These are phyloP conservation scores for Porites rus DNA, from an alignment of 92 coral and sea anemone genomes.

Conservation along the genomic window DNA sequence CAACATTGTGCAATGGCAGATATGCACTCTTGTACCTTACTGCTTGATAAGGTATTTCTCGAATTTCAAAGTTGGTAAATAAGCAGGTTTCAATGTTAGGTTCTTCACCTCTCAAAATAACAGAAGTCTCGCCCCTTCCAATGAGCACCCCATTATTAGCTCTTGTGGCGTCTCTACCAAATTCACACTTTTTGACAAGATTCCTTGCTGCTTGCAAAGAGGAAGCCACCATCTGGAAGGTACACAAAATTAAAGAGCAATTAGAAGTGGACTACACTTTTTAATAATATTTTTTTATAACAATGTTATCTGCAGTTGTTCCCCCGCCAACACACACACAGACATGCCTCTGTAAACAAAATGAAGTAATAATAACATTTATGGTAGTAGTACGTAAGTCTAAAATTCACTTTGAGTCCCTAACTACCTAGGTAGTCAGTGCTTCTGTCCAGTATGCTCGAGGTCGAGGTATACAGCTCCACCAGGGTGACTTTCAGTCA, in stretches of 20 bases:
- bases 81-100: constrained; percentile 37
- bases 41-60: constrained; percentile 26
- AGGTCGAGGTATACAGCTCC: constrained; percentile 1
- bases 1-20: constrained; percentile 43
- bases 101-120: constrained; percentile 16
- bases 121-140: constrained; percentile 44
- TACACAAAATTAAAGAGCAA: background rate
- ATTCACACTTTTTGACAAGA: constrained; percentile 48
- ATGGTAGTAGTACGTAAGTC: constrained; percentile 5
- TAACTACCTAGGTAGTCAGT: constrained; percentile 3
- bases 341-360: background rate
- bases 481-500: background rate
- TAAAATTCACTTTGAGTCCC: background rate
- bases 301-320: background rate
- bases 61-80: constrained; percentile 11
- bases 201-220: constrained; percentile 55
- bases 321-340: constrained; percentile 6
- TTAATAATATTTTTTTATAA: background rate
- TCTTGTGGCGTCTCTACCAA: constrained; percentile 39
- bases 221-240: constrained; percentile 58
- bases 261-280: constrained; percentile 6
- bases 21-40: constrained; percentile 50
- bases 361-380: constrained; percentile 1
- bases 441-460: constrained; percentile 8
- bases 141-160: constrained; percentile 49